Percentiles rank a stretch among this genome's conserved stretches.
Evolutionary conservation across 2,888 invertebrate species (phyloP).

Genomic region (Blastobasis adustella): DNA sequence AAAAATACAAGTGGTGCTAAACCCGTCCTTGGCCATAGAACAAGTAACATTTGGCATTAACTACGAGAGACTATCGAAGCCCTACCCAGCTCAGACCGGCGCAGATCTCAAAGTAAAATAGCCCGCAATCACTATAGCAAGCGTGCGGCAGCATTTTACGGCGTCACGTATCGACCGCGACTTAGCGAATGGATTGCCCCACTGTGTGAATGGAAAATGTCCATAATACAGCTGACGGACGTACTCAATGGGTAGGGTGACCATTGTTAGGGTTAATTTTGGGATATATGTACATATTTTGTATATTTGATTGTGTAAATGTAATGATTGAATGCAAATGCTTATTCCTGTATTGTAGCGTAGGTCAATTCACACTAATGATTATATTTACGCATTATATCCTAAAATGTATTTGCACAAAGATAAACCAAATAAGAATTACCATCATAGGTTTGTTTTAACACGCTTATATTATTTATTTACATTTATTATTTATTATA

Average conservation of each 20-base stretch:
- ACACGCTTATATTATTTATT: background rate
- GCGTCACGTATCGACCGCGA: constrained; percentile 24
- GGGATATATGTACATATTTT: background rate
- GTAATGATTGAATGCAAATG: too few species aligned
- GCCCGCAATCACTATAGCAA: background rate
- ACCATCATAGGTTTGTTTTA: background rate
- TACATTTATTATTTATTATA: too few species aligned
- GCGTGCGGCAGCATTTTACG: constrained; percentile 6
- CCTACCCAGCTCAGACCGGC: too few species aligned
- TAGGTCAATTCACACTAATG: background rate
- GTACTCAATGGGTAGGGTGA: constrained; percentile 16
- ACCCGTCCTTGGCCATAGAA: too few species aligned
- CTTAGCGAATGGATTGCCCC: constrained; percentile 45
- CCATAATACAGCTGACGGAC: constrained; percentile 63
- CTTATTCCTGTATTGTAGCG: too few species aligned
- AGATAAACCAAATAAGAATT: background rate
- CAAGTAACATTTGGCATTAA: too few species aligned
- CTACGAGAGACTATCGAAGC: too few species aligned
- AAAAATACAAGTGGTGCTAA: too few species aligned
- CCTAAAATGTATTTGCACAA: background rate
- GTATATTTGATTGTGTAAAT: too few species aligned
- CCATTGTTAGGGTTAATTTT: background rate
- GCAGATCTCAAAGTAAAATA: background rate
- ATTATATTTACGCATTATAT: background rate
- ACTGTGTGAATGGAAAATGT: constrained; percentile 67